Conservation (phyloP, 1,140 invertebrate species). For the Archivesica marissinica region DNA sequence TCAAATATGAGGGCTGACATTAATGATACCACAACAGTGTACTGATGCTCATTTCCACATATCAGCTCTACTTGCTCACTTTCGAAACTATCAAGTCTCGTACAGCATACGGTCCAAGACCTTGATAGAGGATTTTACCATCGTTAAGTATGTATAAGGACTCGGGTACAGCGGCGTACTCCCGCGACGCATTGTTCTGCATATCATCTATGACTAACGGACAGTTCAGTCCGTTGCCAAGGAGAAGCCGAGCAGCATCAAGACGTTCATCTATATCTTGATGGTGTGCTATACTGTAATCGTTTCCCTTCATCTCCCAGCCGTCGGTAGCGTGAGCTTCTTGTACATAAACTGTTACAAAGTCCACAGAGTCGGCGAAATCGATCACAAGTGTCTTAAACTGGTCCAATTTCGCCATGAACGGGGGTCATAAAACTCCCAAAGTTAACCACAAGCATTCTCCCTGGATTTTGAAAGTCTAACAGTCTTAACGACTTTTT, state of each 20-base stretch:
- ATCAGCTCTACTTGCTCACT: slow-evolving; percentile 27
- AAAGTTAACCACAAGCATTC: slow-evolving; percentile 76
- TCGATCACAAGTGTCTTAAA: slow-evolving; percentile 66
- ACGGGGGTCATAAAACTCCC: slow-evolving; percentile 78
- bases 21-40: too few species aligned
- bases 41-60: too few species aligned
- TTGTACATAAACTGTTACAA: slow-evolving; percentile 73
- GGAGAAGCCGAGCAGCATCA: slow-evolving; percentile 58
- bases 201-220: slow-evolving; percentile 67
- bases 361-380: slow-evolving; percentile 68
- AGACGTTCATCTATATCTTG: slow-evolving; percentile 62
- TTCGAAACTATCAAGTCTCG: slow-evolving; percentile 46
- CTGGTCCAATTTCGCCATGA: slow-evolving; percentile 67
- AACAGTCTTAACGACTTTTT: slow-evolving; percentile 59
- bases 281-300: slow-evolving; percentile 54
- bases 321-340: slow-evolving; percentile 75
- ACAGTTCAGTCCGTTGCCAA: neutral
- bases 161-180: slow-evolving; percentile 62
- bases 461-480: slow-evolving; percentile 63
- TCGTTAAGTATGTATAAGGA: slow-evolving; percentile 65
- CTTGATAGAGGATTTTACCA: slow-evolving; percentile 52
- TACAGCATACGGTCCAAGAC: slow-evolving; percentile 45
- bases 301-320: slow-evolving; percentile 63
- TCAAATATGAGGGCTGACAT: too few species aligned
- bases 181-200: slow-evolving; percentile 49